These are phyloP conservation scores for Gallinago solitaria DNA, from an alignment of 2,797 vertebrate species.

Conservation along the genomic window DNA sequence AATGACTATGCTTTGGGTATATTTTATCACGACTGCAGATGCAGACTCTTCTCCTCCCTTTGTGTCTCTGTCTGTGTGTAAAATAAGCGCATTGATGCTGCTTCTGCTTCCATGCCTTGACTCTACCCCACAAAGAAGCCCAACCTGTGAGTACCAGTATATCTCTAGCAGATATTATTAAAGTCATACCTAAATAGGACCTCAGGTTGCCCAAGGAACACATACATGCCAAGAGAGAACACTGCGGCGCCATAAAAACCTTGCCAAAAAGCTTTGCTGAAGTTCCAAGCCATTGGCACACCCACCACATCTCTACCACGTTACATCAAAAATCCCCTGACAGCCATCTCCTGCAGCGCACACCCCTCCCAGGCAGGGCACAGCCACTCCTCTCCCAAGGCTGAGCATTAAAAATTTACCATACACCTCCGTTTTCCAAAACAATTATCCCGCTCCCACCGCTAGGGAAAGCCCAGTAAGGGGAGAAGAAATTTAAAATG, in stretches of 20 bases:
- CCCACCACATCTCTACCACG: no score
- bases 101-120: not conserved
- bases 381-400: not conserved
- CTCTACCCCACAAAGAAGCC: not conserved
- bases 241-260: rapidly evolving
- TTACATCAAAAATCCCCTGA: not conserved
- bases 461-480: not conserved
- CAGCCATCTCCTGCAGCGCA: rapidly evolving
- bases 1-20: not conserved
- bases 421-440: not conserved
- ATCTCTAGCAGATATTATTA: not conserved
- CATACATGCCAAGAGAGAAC: not conserved
- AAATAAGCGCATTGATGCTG: rapidly evolving
- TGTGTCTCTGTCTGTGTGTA: not conserved
- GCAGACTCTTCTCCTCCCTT: not conserved
- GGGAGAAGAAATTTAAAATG: not conserved
- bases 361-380: not conserved
- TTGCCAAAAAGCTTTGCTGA: not conserved
- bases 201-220: no score
- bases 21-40: not conserved
- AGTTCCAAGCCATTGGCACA: not conserved
- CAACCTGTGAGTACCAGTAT: rapidly evolving
- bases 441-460: not conserved
- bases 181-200: not conserved
- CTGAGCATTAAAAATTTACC: not conserved